Base-by-base conservation (phyloP, 2,797 vertebrate genomes). In the Lacerta viridis region DNA sequence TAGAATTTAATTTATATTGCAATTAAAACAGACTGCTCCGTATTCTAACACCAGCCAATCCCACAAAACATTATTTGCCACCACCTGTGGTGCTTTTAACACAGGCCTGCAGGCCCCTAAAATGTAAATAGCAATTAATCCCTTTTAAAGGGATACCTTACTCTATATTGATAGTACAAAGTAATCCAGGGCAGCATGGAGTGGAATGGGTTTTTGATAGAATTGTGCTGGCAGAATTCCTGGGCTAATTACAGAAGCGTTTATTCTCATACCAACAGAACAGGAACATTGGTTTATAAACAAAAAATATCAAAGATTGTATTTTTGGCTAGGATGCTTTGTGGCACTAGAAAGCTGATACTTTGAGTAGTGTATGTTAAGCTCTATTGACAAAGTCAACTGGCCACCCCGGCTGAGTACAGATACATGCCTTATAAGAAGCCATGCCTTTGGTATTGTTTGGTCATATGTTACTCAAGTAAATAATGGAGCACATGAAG, bases 51-150 rank as follows among this genome's bases (percentile, higher is more conserved):
- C 27, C 27, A 64, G 39, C 3, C 61, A 77, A 66, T 29, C 71
- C 10, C 17, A 66, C 66, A 46, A 85, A 77, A 66, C 27, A 76
- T 27, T 77, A 77, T 85, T 85, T 85, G 36, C 33, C 15, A 85
- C 59, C 36, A 85, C n/a, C 10, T 36, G 4, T 39, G 3, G 13
- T 41, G 13, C 25, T 75, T 75, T 61, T 61, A 11, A 71, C 25
- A 59, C 43, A 9, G 50, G n/a, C 2, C 23, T 84, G 3, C 13
- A 33, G n/a, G 7, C 23, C 15, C 72, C 36, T 64, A 76, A 64
- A 76, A 15, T 76, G 72, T 84, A 75, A 84, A 61, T 36, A 80
- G 18, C n/a, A 36, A 80, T 85, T 64, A 43, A 76, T 76, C 25
- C 27, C 74, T 72, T 50, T 39, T 17, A 29, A 64, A 29, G 43